Evolutionary conservation across 2,797 vertebrate species (phyloP).

Genomic region (Anisognathus igniventris): DNA sequence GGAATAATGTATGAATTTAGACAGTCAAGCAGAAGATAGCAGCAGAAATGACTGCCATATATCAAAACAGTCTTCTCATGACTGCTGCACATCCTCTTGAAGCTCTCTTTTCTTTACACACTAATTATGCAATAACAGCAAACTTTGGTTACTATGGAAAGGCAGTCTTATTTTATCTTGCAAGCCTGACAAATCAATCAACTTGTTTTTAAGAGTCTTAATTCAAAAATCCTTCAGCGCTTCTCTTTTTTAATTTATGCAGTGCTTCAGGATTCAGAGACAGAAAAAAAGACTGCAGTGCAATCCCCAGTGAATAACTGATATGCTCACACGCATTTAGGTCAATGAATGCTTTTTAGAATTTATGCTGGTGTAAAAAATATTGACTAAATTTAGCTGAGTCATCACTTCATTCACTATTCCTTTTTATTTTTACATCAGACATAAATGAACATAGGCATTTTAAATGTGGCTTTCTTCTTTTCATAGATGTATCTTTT

Average conservation of each 20-base stretch:
- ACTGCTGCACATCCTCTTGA: background rate
- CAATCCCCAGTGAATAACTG: background rate
- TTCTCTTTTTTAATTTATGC: background rate
- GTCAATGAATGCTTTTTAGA: constrained; percentile 1
- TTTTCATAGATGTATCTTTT: background rate
- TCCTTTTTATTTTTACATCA: background rate
- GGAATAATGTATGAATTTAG: background rate
- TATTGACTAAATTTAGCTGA: constrained; percentile 13
- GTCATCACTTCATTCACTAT: background rate
- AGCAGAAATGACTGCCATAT: background rate
- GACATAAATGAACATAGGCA: background rate
- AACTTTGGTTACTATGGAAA: background rate
- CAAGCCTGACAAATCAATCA: background rate
- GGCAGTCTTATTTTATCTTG: background rate
- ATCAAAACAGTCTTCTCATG: background rate
- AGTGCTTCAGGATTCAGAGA: background rate
- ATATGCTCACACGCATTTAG: background rate
- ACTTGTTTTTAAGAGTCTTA: background rate
- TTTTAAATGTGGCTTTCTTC: background rate
- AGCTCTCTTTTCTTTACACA: background rate
- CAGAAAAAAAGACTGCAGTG: background rate
- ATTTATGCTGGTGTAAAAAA: background rate
- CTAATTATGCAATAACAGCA: background rate
- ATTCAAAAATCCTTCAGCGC: background rate
- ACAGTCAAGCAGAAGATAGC: background rate